Evolutionary conservation across 2,113 vertebrate genomes (phyloP), one percentile per base, ranked within the genome.

Genomic region (Oxyruncus cristatus): DNA sequence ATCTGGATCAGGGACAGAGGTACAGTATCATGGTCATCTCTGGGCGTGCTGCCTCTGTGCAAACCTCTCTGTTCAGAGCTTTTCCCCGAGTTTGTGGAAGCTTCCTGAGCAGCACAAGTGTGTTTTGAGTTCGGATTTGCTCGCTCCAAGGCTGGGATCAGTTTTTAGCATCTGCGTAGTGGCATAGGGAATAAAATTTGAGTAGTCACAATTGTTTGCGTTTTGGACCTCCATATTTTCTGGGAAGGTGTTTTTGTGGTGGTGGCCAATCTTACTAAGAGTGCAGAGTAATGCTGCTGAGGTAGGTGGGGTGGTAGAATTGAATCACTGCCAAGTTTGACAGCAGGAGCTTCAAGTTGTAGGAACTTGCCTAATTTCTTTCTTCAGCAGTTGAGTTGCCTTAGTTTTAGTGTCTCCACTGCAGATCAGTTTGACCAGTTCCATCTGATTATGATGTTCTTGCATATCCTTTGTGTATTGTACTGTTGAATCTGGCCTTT

Each of bases 1-100:
- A 15, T 97, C 98, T 30, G 98, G 98, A 71, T 97, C 98, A 39
- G 98, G 98, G 85, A 96, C 98, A 92, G 99, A 99, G 98, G 99
- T 99, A 98, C 49, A 49, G 63, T 75, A 11, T 47, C 2, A 85
- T 71, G 85, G 8, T 12, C 30, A 14, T 20, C 12, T 33, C 56
- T 30, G 28, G 4, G 12, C 84, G 88, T 85, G 68, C 61, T 93
- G 23, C 2, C 0, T 71, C 49, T 71, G 2, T 72, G n/a, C 59
- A 89, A 91, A 47, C 30, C 37, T 47, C 59, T 52, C 50, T 41
- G 6, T 70, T 84, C 42, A 19, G 24, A 80, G 23, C 16, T 52
- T 53, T 81, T 56, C 7, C 5, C 28, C 9, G 37, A 2, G 22
- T 44, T 42, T 17, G 7, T 61, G 44, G 80, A 27, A 83, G 72